Percentiles rank a stretch among this genome's conserved stretches.
Evolutionary conservation across 2,797 vertebrate species (phyloP).

Genomic region (Hybognathus amarus): DNA sequence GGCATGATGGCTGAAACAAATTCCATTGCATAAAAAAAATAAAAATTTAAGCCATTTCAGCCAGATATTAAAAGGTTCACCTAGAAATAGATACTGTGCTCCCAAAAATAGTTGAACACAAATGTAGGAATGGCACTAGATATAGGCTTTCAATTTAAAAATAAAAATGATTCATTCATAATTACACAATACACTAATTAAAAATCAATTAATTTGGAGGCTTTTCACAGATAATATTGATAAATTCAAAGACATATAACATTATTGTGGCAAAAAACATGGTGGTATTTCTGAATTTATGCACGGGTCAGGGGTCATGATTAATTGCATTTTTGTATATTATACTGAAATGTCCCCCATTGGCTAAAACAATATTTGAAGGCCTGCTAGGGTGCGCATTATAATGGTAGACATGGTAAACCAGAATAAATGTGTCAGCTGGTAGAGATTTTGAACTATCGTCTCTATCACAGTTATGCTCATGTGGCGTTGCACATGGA

Average conservation of each 20-base stretch:
- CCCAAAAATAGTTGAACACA: constrained; percentile 1
- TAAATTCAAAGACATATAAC: not conserved
- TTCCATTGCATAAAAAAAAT: no score
- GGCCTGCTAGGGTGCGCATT: no score
- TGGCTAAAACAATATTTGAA: not conserved
- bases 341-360: not conserved
- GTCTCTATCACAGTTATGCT: no score
- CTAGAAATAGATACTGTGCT: not conserved
- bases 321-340: constrained; percentile 5
- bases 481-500: no score
- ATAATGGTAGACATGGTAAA: no score
- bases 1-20: constrained; percentile 13
- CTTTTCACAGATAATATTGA: not conserved
- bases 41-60: not conserved
- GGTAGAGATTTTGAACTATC: no score
- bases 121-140: not conserved
- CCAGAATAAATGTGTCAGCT: no score
- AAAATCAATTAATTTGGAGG: not conserved
- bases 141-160: not conserved
- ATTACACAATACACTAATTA: not conserved
- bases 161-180: not conserved
- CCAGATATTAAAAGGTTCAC: constrained; percentile 16
- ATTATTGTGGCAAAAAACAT: not conserved
- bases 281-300: constrained; percentile 17
- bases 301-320: constrained; percentile 18